Evolutionary conservation across 2,797 vertebrate species (phyloP).

Genomic region (Silurus aristotelis): DNA sequence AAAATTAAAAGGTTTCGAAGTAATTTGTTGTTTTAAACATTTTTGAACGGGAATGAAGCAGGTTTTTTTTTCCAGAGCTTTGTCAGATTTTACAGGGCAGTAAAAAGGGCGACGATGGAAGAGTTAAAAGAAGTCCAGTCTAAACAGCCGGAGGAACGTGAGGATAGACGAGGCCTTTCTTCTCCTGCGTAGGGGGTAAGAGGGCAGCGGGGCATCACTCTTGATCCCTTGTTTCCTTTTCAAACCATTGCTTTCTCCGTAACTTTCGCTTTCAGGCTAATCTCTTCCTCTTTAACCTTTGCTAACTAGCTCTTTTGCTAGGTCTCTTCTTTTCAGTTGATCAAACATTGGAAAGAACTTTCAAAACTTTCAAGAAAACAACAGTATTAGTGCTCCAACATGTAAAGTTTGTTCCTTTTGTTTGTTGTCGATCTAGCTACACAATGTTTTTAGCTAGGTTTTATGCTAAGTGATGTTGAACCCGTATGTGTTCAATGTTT

Average conservation of each 20-base stretch:
- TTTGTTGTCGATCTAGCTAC: neutral
- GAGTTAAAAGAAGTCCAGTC: slow-evolving; percentile 65
- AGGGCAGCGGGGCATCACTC: slow-evolving; percentile 55
- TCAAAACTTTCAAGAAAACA: neutral
- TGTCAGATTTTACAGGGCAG: slow-evolving; percentile 38
- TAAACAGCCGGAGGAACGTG: slow-evolving; percentile 71
- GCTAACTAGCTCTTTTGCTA: neutral
- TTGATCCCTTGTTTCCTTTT: slow-evolving; percentile 32
- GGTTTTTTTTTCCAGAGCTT: slow-evolving; percentile 5
- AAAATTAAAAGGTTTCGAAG: slow-evolving; percentile 42
- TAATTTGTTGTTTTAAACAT: slow-evolving; percentile 16
- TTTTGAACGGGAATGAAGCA: neutral
- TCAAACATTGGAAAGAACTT: neutral
- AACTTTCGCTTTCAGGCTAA: slow-evolving; percentile 13
- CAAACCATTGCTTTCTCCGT: neutral
- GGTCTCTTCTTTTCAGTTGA: neutral
- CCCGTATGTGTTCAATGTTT: neutral
- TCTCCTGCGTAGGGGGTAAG: slow-evolving; percentile 62
- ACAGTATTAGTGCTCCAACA: neutral
- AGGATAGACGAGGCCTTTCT: slow-evolving; percentile 64
- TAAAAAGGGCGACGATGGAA: slow-evolving; percentile 72
- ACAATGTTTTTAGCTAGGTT: neutral
- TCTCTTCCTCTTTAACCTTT: slow-evolving; percentile 2
- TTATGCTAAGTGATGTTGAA: neutral
- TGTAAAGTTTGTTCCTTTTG: neutral